Conservation (phyloP, 2,113 vertebrate genomes). For the Crotophaga sulcirostris region DNA sequence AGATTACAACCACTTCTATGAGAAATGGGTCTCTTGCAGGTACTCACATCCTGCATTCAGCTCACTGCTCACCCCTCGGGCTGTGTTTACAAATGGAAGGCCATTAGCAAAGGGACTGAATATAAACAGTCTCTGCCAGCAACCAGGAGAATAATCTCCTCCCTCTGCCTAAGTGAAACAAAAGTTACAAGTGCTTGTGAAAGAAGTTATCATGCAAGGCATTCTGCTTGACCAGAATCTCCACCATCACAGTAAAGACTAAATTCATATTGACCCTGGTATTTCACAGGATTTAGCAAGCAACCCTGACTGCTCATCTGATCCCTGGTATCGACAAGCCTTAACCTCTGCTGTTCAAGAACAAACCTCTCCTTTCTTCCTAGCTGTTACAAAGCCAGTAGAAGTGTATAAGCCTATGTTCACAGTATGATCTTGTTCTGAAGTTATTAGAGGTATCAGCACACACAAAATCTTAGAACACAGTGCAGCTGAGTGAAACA, state of each 20-base stretch:
- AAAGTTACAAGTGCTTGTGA: not conserved
- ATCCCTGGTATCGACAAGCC: not conserved
- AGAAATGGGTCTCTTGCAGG: not conserved
- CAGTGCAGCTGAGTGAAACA: not conserved
- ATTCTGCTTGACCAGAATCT: not conserved
- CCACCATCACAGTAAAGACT: not conserved
- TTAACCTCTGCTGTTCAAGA: not conserved
- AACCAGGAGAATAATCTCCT: not conserved
- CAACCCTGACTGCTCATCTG: not conserved
- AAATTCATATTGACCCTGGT: not conserved
- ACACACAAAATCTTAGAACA: not conserved
- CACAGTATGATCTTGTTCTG: not conserved
- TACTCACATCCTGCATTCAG: not conserved
- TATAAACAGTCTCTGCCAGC: not conserved
- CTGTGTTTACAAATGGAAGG: not conserved
- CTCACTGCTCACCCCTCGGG: not conserved
- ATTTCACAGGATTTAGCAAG: not conserved
- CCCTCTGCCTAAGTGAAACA: not conserved
- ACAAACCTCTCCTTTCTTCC: not conserved
- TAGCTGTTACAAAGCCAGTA: not conserved
- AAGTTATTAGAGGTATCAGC: not conserved
- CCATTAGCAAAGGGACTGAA: not conserved
- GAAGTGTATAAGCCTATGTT: not conserved
- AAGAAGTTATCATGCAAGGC: not conserved
- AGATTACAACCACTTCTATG: not conserved